Evolutionary conservation across 1,140 invertebrate genomes (phyloP).

Genomic region (Scaptomyza hsui): DNA sequence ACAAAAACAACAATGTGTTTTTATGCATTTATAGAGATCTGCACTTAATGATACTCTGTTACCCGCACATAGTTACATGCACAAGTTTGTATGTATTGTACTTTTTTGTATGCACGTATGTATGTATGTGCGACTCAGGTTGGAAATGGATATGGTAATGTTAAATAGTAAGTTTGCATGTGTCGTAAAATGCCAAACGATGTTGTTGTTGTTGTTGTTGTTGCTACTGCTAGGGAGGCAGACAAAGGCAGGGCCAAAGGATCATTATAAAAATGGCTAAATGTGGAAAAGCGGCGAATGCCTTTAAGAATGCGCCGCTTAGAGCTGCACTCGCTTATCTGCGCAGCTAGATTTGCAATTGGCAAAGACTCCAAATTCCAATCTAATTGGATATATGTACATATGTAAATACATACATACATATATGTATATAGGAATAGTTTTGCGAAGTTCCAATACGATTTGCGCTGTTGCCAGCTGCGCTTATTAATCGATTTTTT

Average conservation of each 20-base stretch:
- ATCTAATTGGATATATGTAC: constrained; percentile 15
- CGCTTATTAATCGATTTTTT: constrained; percentile 23
- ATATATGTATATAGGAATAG: too few relatives aligned
- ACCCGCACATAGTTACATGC: constrained; percentile 46
- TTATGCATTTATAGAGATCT: constrained; percentile 75
- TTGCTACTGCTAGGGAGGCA: not conserved
- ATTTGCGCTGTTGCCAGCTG: constrained; percentile 9
- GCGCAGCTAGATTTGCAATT: constrained; percentile 19
- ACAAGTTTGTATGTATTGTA: constrained; percentile 25
- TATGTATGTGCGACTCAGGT: constrained; percentile 25
- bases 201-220: not conserved
- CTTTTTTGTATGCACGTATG: constrained; percentile 35
- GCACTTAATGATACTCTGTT: constrained; percentile 74
- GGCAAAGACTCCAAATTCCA: constrained; percentile 11
- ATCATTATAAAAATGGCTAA: constrained; percentile 33
- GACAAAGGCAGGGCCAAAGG: constrained; percentile 30
- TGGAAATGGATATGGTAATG: constrained; percentile 54
- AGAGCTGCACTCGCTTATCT: constrained; percentile 3
- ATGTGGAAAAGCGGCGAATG: constrained; percentile 10
- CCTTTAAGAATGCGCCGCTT: constrained; percentile 17
- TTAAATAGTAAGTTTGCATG: constrained; percentile 48
- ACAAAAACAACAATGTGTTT: constrained; percentile 28
- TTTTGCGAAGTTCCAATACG: too few relatives aligned
- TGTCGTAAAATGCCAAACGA: constrained; percentile 42
- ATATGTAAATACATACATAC: too few relatives aligned